Conservation (phyloP, 1,140 invertebrate genomes). For the Heliothis subflexa region DNA sequence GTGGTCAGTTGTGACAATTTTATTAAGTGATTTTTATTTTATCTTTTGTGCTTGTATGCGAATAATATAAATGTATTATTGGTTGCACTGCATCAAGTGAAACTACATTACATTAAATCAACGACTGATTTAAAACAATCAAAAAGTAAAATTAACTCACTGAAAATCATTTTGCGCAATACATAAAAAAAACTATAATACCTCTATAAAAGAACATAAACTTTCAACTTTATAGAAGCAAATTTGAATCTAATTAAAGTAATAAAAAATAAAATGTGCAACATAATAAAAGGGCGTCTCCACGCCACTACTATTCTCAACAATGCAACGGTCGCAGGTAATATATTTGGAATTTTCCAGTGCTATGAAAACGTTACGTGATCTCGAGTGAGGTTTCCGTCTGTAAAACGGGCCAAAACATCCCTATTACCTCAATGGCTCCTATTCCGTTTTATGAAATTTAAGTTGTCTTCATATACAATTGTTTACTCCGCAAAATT, state of each 20-base stretch:
- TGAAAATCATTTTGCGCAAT: no score
- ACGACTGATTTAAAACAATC: no score
- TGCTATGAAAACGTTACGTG: conserved; percentile 71
- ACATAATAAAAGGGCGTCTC: conserved; percentile 31
- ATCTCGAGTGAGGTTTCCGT: conserved; percentile 51
- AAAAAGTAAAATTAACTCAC: no score
- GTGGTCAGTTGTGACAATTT: no score
- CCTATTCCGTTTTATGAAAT: conserved; percentile 30
- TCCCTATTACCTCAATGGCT: conserved; percentile 58
- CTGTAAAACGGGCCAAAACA: conserved; percentile 55
- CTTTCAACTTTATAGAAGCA: neutral
- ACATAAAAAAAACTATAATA: no score
- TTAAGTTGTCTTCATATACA: conserved; percentile 28
- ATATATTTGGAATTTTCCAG: conserved; percentile 65
- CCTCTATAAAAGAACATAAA: no score
- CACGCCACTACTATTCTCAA: conserved; percentile 43
- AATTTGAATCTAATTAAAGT: neutral
- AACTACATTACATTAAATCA: no score
- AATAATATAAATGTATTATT: no score
- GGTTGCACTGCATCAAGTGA: no score
- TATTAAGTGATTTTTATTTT: no score
- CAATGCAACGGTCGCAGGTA: conserved; percentile 58
- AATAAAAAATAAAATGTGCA: neutral
- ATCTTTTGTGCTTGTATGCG: no score
- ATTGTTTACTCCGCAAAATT: conserved; percentile 14